Percentiles rank a stretch among this genome's conserved stretches.
phyloP scores from a whole-genome alignment of 2,797 vertebrate genomes.

The Macrochelys suwanniensis region DNA sequence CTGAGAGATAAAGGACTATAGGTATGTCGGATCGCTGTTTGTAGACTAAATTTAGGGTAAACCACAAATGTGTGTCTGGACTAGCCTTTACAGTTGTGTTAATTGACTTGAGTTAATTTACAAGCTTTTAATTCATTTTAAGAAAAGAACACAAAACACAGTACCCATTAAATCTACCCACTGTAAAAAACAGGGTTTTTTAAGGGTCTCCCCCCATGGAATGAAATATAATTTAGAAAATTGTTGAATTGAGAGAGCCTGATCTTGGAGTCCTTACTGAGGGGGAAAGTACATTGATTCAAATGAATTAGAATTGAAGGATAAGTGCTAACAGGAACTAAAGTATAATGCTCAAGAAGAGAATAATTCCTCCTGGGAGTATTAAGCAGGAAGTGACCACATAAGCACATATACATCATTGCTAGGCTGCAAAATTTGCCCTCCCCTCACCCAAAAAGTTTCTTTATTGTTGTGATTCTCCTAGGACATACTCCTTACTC shows the following conservation, averaged over 20 bases:
- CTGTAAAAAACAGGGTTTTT: not conserved
- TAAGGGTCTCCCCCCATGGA: not conserved
- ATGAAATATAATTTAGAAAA: not conserved
- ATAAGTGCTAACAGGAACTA: not conserved
- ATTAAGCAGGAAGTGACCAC: not conserved
- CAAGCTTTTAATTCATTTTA: not conserved
- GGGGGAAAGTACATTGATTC: not conserved
- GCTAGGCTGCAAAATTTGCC: not conserved
- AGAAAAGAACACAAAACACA: not conserved
- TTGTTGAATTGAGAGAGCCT: not conserved
- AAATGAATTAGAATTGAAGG: not conserved
- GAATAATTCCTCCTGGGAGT: not conserved
- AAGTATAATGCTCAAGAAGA: not conserved
- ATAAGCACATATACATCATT: not conserved
- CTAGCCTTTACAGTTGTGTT: not conserved
- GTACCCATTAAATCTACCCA: not conserved
- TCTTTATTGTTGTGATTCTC: not conserved
- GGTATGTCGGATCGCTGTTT: not conserved
- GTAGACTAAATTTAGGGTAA: not conserved
- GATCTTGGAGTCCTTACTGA: not conserved
- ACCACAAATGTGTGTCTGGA: not conserved
- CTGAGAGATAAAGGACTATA: not conserved
- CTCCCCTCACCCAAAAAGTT: not conserved
- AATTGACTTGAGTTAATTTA: not conserved
- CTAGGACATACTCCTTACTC: not conserved